Evolutionary conservation across 2,888 invertebrate species (phyloP).

Genomic region (Cephus rjabovi): DNA sequence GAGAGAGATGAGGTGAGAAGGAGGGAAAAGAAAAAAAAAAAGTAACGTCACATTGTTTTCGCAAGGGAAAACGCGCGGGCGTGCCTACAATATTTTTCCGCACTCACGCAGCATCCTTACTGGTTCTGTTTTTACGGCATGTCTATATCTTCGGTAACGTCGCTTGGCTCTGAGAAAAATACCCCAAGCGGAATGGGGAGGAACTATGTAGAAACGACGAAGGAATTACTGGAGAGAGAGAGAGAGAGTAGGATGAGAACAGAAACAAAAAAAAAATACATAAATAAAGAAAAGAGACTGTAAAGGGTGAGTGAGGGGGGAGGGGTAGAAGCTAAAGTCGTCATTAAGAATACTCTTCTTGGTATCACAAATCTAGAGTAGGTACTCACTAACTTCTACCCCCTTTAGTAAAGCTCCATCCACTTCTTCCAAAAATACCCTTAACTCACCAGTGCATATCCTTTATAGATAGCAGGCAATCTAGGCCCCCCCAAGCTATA

Average conservation of each 20-base stretch:
- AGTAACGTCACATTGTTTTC: neutral
- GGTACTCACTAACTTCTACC: neutral
- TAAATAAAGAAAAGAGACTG: neutral
- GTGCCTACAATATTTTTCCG: neutral
- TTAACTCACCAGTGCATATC: neutral
- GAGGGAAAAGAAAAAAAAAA: neutral
- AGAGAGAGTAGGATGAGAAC: neutral
- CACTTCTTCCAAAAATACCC: neutral
- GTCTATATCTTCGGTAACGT: neutral
- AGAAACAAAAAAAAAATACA: neutral
- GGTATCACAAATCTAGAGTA: neutral
- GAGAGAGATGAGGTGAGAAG: neutral
- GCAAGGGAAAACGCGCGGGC: neutral
- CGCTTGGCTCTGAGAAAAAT: neutral
- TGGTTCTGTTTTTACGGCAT: neutral
- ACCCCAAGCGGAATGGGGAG: neutral
- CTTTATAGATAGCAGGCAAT: neutral
- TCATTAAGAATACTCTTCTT: neutral
- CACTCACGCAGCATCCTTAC: neutral
- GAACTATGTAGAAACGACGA: neutral
- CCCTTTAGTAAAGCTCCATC: neutral
- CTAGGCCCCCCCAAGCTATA: neutral
- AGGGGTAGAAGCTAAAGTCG: neutral
- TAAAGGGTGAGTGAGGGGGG: neutral
- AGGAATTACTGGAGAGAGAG: neutral